These are phyloP conservation scores for Drosophila arizonae DNA, from an alignment of 1,140 invertebrate species.

Conservation along the genomic window DNA sequence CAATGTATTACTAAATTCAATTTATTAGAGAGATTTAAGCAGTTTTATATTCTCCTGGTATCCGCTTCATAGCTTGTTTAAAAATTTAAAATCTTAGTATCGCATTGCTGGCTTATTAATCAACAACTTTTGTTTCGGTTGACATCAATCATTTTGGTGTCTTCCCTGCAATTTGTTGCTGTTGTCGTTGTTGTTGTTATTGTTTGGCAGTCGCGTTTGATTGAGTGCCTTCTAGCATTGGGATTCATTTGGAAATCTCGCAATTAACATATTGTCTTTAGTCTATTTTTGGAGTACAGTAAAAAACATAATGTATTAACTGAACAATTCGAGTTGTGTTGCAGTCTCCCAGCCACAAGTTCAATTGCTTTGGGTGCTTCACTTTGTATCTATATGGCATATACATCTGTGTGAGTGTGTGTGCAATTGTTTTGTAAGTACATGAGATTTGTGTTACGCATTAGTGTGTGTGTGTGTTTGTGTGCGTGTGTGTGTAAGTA, in stretches of 20 bases:
- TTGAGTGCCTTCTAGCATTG: conserved; percentile 23
- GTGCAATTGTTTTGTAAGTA: conserved; percentile 59
- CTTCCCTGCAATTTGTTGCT: conserved; percentile 2
- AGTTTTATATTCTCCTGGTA: too few relatives aligned
- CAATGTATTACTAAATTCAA: too few relatives aligned
- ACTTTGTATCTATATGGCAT: conserved; percentile 43
- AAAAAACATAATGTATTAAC: conserved; percentile 30
- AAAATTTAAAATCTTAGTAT: background rate
- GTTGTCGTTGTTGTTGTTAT: too few relatives aligned
- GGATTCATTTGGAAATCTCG: conserved; percentile 10
- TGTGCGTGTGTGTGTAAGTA: conserved; percentile 58
- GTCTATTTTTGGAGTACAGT: conserved; percentile 50
- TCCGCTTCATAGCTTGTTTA: background rate
- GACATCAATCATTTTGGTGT: conserved; percentile 41
- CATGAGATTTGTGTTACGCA: conserved; percentile 47
- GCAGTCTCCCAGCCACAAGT: conserved; percentile 55
- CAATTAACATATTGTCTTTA: conserved; percentile 56
- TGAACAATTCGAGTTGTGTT: conserved; percentile 55
- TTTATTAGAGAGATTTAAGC: too few relatives aligned
- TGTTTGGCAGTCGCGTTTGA: conserved; percentile 14
- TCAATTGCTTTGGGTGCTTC: conserved; percentile 74
- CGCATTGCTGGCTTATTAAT: conserved; percentile 20
- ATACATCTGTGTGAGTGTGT: conserved; percentile 4
- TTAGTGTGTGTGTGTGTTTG: conserved; percentile 3
- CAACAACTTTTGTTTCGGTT: conserved; percentile 16